Conservation (phyloP, 35 echinoderm and acorn worm species). For the Antedon bifida region DNA sequence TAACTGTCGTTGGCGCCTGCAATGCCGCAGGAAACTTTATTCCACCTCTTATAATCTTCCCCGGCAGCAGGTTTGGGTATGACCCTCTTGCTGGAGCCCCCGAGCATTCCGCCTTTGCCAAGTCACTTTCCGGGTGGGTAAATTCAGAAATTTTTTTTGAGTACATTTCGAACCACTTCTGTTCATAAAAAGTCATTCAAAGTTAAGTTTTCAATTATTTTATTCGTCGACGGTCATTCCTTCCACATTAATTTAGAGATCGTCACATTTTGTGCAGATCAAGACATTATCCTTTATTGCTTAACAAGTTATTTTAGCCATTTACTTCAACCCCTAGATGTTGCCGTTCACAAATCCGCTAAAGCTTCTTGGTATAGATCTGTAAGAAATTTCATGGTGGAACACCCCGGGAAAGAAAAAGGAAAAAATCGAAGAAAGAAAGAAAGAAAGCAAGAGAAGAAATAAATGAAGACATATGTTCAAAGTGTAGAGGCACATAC, state of each 20-base stretch:
- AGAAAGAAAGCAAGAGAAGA: too few species aligned
- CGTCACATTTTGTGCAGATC: constrained; percentile 21
- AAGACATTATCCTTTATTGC: constrained; percentile 27
- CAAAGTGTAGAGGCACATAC: too few species aligned
- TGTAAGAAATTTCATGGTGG: constrained; percentile 8
- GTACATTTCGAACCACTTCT: constrained; percentile 23
- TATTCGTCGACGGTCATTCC: constrained; percentile 27
- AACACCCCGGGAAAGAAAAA: constrained; percentile 29
- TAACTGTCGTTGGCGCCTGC: constrained; percentile 10
- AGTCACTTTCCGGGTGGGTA: constrained; percentile 26
- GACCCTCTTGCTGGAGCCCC: constrained; percentile 10
- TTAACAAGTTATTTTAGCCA: constrained; percentile 10
- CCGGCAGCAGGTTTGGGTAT: not conserved
- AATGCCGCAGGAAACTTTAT: constrained; percentile 11
- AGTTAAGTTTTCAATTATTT: constrained; percentile 6
- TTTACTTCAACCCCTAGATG: constrained; percentile 6
- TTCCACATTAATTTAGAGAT: constrained; percentile 34
- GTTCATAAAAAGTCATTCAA: not conserved
- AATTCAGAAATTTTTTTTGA: constrained; percentile 23
- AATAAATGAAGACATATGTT: too few species aligned
- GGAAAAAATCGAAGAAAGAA: too few species aligned
- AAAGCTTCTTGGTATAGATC: not conserved
- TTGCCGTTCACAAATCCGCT: not conserved
- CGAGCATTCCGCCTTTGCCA: constrained; percentile 9
- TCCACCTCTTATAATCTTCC: constrained; percentile 20